Evolutionary conservation across 2,113 vertebrate species (phyloP).

Genomic region (Otocyon megalotis): DNA sequence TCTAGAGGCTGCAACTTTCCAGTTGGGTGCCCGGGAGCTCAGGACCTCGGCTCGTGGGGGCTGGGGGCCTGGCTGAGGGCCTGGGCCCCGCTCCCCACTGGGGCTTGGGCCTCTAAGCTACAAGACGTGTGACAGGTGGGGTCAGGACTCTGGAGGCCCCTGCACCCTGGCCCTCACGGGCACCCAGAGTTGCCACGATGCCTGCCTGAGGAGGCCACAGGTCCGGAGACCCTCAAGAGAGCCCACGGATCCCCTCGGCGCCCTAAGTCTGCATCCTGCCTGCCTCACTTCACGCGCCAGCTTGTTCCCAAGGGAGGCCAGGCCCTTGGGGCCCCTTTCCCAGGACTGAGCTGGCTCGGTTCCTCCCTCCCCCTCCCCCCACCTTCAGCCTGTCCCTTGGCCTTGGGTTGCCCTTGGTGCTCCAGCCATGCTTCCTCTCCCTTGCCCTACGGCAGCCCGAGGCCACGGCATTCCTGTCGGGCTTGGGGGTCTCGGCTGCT

Average conservation of each 20-base stretch:
- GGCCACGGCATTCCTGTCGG: constrained; percentile 89
- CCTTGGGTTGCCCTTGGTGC: constrained; percentile 55
- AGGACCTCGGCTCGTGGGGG: background rate
- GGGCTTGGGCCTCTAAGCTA: background rate
- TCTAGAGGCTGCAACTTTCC: constrained; percentile 21
- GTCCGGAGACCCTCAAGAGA: background rate
- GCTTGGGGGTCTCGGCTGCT: constrained; percentile 89
- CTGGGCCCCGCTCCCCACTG: background rate
- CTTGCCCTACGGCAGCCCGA: constrained; percentile 90
- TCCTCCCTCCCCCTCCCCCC: background rate
- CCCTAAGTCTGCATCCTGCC: background rate
- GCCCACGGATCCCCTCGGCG: background rate
- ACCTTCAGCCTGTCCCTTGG: background rate
- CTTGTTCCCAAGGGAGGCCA: background rate
- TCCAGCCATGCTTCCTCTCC: background rate
- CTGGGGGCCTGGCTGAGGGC: background rate
- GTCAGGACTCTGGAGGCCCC: background rate
- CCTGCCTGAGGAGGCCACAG: background rate
- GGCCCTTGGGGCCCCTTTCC: background rate
- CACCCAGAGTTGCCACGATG: background rate
- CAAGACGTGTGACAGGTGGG: background rate
- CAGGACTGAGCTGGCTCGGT: background rate
- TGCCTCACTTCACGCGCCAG: background rate
- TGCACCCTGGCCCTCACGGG: background rate
- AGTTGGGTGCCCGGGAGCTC: background rate